phyloP scores from a whole-genome alignment of 1,140 invertebrate species.

The Microplitis mediator region DNA sequence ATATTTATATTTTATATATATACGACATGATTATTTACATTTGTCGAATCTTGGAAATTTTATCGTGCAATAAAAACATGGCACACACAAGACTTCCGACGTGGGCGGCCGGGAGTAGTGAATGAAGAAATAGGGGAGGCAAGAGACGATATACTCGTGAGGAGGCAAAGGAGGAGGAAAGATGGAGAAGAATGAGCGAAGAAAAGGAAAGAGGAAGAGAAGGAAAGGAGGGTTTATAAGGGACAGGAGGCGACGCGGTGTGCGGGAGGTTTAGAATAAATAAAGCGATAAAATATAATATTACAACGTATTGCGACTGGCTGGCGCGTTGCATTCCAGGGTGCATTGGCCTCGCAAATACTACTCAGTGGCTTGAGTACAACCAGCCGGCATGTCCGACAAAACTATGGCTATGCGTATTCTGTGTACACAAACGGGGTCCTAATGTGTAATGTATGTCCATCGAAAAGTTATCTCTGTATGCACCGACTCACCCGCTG shows the following conservation, averaged over 20 bases:
- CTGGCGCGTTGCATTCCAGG: constrained; percentile 58
- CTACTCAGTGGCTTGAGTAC: constrained; percentile 32
- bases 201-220: background rate
- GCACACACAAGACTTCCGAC: background rate
- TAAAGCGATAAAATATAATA: constrained; percentile 60
- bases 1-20: background rate
- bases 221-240: constrained; percentile 22
- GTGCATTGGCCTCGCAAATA: constrained; percentile 61
- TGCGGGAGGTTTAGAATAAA: constrained; percentile 54
- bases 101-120: constrained; percentile 20
- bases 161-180: background rate
- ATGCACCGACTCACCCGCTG: background rate
- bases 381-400: background rate
- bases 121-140: constrained; percentile 23
- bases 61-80: constrained; percentile 17
- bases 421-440: constrained; percentile 15
- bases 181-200: too few species aligned
- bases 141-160: background rate
- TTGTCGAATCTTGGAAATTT: constrained; percentile 24
- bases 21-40: constrained; percentile 7
- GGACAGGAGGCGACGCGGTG: constrained; percentile 30
- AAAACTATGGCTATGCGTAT: constrained; percentile 24
- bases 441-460: constrained; percentile 1
- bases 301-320: constrained; percentile 48
- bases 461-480: background rate